Evolutionary conservation across 2,888 invertebrate genomes (phyloP).

Genomic region (Mythimna impura): DNA sequence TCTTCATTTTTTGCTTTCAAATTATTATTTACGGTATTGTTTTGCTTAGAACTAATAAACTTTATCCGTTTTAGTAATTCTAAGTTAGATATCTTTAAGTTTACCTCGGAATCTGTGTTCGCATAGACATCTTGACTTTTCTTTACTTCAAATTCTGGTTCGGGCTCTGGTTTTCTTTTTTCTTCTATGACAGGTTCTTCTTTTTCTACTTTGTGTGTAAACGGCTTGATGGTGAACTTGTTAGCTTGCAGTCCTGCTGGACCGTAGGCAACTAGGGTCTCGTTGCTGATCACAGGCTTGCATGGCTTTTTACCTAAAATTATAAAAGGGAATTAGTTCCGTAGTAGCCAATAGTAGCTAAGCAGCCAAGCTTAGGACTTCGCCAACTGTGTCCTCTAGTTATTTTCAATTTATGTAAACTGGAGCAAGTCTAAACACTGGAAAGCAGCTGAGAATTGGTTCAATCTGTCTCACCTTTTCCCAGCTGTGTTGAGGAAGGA

Average conservation of each 20-base stretch:
- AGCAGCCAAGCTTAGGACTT: no score
- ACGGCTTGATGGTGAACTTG: slow-evolving; percentile 52
- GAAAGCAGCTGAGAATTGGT: no score
- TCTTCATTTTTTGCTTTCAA: slow-evolving; percentile 1
- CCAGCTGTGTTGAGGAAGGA: no score
- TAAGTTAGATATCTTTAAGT: slow-evolving; percentile 60
- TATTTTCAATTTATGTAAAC: no score
- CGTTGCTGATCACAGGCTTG: neutral
- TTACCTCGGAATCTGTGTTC: slow-evolving; percentile 69
- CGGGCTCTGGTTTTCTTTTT: slow-evolving; percentile 26
- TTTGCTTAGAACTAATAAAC: slow-evolving; percentile 2
- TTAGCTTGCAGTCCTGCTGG: slow-evolving; percentile 67
- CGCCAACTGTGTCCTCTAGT: no score
- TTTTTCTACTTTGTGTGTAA: slow-evolving; percentile 25
- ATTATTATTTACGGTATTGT: slow-evolving; percentile 9
- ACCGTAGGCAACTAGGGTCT: slow-evolving; percentile 65
- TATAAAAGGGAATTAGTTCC: neutral
- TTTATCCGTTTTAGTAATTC: slow-evolving; percentile 37
- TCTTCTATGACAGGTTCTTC: slow-evolving; percentile 13
- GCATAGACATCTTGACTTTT: slow-evolving; percentile 48
- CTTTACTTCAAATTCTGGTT: slow-evolving; percentile 27
- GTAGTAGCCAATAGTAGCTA: no score
- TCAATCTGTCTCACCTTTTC: no score
- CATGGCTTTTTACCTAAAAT: slow-evolving; percentile 31
- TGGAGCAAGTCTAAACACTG: no score